These are phyloP conservation scores for Gyps fulvus DNA, from an alignment of 2,113 vertebrate genomes.

Conservation along the genomic window DNA sequence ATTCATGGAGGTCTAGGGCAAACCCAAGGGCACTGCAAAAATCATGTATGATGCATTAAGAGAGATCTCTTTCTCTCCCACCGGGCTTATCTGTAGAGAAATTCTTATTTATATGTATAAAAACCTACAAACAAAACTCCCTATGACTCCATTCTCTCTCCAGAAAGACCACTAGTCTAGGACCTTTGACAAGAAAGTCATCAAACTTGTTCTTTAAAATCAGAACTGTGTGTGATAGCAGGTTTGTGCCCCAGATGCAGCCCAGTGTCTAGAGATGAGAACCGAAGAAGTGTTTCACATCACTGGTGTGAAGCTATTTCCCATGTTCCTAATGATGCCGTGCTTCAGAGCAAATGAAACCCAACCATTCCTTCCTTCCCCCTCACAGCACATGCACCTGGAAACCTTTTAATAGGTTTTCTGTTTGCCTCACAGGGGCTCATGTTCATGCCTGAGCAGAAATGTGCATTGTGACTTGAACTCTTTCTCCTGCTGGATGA, in stretches of 20 bases:
- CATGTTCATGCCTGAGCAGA: constrained; percentile 48
- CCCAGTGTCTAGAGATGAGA: background rate
- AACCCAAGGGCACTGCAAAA: background rate
- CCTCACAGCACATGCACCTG: constrained; percentile 35
- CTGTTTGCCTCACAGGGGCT: constrained; percentile 57
- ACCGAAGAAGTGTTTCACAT: background rate
- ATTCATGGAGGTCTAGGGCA: background rate
- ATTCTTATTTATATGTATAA: background rate
- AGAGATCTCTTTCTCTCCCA: background rate
- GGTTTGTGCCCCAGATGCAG: background rate
- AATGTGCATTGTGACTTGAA: constrained; percentile 30
- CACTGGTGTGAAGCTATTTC: background rate
- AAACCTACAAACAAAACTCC: background rate
- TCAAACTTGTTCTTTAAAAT: background rate
- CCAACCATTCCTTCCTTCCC: constrained; percentile 45
- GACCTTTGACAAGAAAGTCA: background rate
- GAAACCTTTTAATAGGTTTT: constrained; percentile 54
- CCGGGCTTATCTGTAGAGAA: background rate
- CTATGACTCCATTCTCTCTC: background rate
- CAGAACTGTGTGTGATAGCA: background rate
- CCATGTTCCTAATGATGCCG: background rate
- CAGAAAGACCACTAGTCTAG: background rate
- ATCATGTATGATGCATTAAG: background rate
- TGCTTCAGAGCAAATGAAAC: constrained; percentile 40
- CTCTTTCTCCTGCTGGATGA: constrained; percentile 32